Base-by-base conservation (phyloP, 2,888 invertebrate species). In the Cryptocephalus moraei region DNA sequence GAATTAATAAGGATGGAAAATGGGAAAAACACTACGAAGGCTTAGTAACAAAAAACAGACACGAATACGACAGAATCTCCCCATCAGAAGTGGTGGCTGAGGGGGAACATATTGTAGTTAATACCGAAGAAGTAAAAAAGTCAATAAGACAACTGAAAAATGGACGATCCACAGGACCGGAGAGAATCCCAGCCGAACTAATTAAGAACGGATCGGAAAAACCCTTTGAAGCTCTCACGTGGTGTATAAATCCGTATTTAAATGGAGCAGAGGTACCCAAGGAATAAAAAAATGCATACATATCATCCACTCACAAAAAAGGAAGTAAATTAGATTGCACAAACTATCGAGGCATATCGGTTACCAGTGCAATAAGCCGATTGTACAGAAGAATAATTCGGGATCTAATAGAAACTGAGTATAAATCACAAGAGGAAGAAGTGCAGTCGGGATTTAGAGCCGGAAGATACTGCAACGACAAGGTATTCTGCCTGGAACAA, bases 311-410 rank as follows among this genome's bases (percentile, higher is more conserved):
- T n/a, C n/a, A n/a, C n/a, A n/a, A n/a, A n/a, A n/a, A n/a, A n/a
- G n/a, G n/a, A n/a, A n/a, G 11, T 39, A 39, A 39, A 39, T 39
- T 39, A 39, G 39, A 39, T 11, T 39, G 39, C 39, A 9, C 39
- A 39, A 39, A 39, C 11, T 39, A 39, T 9, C n/a, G 39, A 39
- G 8, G 39, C n/a, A n/a, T n/a, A n/a, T n/a, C n/a, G n/a, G n/a
- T n/a, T n/a, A n/a, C n/a, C n/a, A n/a, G 9, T 11, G 12, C 11
- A 11, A 8, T 39, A 11, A 39, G 39, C 11, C 11, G 39, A 39
- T 11, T 39, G 11, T 39, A 39, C 11, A 8, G 39, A 11, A 39
- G 39, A 39, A 39, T 34, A 34, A 34, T 34, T n/a, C n/a, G 34
- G 34, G 34, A 34, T 9, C n/a, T n/a, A n/a, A n/a, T n/a, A n/a